phyloP scores from a whole-genome alignment of 1,140 invertebrate genomes.

The Philotrypesis tridentata region DNA sequence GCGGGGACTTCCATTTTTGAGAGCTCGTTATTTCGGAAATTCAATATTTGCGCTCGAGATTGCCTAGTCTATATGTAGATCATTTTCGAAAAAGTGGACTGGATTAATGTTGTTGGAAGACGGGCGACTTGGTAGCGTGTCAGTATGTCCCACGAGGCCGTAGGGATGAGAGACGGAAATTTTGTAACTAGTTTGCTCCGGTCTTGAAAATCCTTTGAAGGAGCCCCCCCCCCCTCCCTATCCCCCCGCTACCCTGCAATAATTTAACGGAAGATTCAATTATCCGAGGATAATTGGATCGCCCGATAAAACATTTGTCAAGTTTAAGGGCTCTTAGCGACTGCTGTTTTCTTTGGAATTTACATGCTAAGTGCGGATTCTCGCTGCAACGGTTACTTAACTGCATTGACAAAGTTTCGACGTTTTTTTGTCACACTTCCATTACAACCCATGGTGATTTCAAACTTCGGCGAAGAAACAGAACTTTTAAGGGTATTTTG shows the following conservation, averaged over 20 bases:
- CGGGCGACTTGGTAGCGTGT: neutral
- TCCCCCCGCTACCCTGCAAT: neutral
- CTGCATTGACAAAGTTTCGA: neutral
- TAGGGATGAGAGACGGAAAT: neutral
- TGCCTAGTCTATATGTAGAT: neutral
- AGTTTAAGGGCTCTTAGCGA: neutral
- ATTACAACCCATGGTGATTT: neutral
- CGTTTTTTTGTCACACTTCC: neutral
- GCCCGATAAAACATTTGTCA: neutral
- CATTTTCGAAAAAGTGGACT: neutral
- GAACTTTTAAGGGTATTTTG: neutral
- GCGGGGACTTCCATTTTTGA: neutral
- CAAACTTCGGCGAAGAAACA: slow-evolving; percentile 23
- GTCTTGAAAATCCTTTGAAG: neutral
- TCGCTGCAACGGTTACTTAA: neutral
- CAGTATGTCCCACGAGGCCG: no score
- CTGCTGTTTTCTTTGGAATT: neutral
- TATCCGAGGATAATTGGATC: no score
- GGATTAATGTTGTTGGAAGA: neutral
- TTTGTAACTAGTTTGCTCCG: neutral
- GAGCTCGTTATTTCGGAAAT: neutral
- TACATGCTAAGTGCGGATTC: neutral
- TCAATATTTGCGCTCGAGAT: neutral
- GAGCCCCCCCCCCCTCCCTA: no score
- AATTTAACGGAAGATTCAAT: neutral